These are phyloP conservation scores for Machimus atricapillus DNA, from an alignment of 2,888 invertebrate species.

Conservation along the genomic window DNA sequence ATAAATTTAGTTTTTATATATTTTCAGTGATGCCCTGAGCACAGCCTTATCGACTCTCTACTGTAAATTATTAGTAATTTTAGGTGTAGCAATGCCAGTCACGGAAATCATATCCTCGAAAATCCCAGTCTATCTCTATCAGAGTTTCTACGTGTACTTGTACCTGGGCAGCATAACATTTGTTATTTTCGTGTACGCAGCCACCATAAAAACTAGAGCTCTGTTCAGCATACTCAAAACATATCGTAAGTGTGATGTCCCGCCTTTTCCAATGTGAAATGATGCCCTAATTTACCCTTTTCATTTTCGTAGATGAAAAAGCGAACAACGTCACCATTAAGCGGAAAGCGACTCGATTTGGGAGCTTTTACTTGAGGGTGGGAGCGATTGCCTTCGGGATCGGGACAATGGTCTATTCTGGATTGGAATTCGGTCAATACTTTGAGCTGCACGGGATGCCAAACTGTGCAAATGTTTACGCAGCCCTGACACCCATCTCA, in stretches of 20 bases:
- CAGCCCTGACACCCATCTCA: slow-evolving; percentile 81
- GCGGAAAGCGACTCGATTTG: slow-evolving; percentile 69
- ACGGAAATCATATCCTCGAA: slow-evolving; percentile 83
- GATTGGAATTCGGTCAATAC: slow-evolving; percentile 76
- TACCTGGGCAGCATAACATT: slow-evolving; percentile 80
- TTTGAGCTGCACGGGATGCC: slow-evolving; percentile 71
- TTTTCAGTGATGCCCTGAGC: slow-evolving; percentile 72
- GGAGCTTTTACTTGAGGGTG: slow-evolving; percentile 85
- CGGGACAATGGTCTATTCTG: slow-evolving; percentile 76
- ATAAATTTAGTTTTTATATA: neutral
- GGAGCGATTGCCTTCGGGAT: slow-evolving; percentile 73
- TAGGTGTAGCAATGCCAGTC: slow-evolving; percentile 85
- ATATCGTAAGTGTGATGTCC: slow-evolving; percentile 58
- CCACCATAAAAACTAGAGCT: slow-evolving; percentile 71
- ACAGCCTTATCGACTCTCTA: slow-evolving; percentile 82
- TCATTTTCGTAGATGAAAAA: slow-evolving; percentile 55
- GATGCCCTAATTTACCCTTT: neutral
- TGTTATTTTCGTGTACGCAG: slow-evolving; percentile 75
- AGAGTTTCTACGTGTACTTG: slow-evolving; percentile 85
- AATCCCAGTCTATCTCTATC: slow-evolving; percentile 78
- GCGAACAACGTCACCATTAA: slow-evolving; percentile 59
- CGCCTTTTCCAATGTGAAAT: no score
- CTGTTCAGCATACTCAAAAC: slow-evolving; percentile 68
- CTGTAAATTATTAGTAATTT: slow-evolving; percentile 82
- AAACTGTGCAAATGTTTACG: slow-evolving; percentile 69